Conservation (phyloP, 2,113 vertebrate genomes). For the Pionites leucogaster region DNA sequence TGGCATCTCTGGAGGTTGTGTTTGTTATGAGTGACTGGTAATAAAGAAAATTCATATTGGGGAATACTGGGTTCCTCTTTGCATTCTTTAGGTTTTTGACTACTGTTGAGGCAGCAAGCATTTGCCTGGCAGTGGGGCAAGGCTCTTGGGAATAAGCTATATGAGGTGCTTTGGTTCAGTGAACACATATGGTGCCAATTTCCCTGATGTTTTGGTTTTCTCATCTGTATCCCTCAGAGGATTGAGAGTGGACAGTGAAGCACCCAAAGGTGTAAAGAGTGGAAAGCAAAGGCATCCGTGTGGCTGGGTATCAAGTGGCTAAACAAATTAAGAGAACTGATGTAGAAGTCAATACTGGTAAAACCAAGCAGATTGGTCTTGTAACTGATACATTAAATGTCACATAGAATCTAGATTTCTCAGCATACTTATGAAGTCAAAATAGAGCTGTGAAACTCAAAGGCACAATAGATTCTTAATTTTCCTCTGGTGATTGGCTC, state of each 20-base stretch:
- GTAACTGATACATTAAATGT: neutral
- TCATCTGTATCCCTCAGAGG: neutral
- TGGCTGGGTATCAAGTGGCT: neutral
- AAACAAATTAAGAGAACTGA: neutral
- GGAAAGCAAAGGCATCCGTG: neutral
- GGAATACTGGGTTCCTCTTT: neutral
- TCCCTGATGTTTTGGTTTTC: neutral
- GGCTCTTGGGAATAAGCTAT: neutral
- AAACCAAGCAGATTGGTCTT: constrained; percentile 20
- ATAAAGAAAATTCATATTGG: neutral
- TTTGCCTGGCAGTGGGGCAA: neutral
- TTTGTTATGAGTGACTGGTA: neutral
- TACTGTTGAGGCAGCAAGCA: neutral
- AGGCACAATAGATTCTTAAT: neutral
- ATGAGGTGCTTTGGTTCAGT: neutral
- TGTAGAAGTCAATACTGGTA: neutral
- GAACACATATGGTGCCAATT: neutral
- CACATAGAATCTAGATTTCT: neutral
- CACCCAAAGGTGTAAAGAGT: neutral
- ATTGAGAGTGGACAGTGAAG: neutral
- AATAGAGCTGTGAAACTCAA: neutral
- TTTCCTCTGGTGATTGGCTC: neutral
- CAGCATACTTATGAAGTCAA: neutral
- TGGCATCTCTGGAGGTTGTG: neutral
- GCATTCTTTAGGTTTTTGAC: neutral